Evolutionary conservation across 2,113 vertebrate species (phyloP).

Genomic region (Miniopterus natalensis): DNA sequence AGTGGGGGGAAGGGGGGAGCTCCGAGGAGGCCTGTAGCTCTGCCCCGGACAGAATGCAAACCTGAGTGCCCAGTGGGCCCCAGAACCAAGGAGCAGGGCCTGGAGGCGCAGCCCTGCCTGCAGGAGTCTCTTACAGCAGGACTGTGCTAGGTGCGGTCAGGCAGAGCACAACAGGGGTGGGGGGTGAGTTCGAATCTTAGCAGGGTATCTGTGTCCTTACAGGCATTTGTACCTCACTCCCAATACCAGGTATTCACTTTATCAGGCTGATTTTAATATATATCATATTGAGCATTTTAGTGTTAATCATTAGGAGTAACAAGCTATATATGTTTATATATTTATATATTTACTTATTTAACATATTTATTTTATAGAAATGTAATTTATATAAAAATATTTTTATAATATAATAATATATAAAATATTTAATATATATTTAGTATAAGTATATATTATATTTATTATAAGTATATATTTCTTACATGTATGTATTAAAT

Average conservation of each 20-base stretch:
- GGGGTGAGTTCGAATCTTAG: background rate
- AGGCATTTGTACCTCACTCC: background rate
- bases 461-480: background rate
- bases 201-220: background rate
- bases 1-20: rapidly evolving
- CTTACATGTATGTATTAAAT: background rate
- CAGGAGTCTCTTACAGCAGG: no score
- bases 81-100: background rate
- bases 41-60: background rate
- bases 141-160: no score
- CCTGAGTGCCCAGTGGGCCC: background rate
- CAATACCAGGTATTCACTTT: no score
- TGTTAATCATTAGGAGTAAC: background rate
- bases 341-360: background rate
- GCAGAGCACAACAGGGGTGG: no score
- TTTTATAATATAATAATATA: no score
- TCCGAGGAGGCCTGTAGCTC: background rate
- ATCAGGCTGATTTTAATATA: background rate
- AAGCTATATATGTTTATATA: background rate
- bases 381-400: background rate
- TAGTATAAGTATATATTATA: no score
- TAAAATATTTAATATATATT: no score
- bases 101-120: background rate
- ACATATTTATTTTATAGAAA: background rate
- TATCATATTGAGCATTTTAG: background rate